These are phyloP conservation scores for Mellilla xanthometata DNA, from an alignment of 2,888 invertebrate species.

Conservation along the genomic window DNA sequence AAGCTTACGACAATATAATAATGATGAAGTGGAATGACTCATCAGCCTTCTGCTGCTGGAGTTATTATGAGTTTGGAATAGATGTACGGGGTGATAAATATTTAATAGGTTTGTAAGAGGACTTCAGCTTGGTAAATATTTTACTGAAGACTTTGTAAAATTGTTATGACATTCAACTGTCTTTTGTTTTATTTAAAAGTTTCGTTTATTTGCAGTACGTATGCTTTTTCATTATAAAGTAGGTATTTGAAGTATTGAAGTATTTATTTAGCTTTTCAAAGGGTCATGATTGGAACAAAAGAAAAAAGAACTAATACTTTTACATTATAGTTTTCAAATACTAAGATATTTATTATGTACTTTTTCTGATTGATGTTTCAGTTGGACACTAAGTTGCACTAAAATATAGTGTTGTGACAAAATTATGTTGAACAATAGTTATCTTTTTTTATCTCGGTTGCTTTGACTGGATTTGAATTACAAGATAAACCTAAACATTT, in stretches of 20 bases:
- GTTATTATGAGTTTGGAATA: constrained; percentile 14
- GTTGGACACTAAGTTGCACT: constrained; percentile 29
- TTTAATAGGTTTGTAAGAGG: constrained; percentile 5
- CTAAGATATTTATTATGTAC: constrained; percentile 58
- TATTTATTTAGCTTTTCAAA: constrained; percentile 69
- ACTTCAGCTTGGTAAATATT: background rate
- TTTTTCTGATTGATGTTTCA: constrained; percentile 46
- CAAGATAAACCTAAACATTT: constrained; percentile 10
- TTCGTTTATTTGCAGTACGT: no score
- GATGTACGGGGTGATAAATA: constrained; percentile 11
- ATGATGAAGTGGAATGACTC: constrained; percentile 28
- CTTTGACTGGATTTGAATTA: constrained; percentile 7
- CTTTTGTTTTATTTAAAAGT: no score
- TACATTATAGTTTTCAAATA: constrained; percentile 56
- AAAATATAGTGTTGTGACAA: no score
- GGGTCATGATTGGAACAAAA: constrained; percentile 68
- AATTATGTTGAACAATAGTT: no score
- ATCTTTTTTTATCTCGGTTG: constrained; percentile 15
- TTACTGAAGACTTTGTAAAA: no score
- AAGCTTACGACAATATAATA: constrained; percentile 27
- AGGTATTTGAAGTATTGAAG: no score
- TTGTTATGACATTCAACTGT: no score
- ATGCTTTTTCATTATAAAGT: no score
- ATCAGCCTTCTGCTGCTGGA: constrained; percentile 15
- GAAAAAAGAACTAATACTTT: constrained; percentile 60